These are phyloP conservation scores for Nemurella pictetii DNA, from an alignment of 2,888 invertebrate species.

Conservation along the genomic window DNA sequence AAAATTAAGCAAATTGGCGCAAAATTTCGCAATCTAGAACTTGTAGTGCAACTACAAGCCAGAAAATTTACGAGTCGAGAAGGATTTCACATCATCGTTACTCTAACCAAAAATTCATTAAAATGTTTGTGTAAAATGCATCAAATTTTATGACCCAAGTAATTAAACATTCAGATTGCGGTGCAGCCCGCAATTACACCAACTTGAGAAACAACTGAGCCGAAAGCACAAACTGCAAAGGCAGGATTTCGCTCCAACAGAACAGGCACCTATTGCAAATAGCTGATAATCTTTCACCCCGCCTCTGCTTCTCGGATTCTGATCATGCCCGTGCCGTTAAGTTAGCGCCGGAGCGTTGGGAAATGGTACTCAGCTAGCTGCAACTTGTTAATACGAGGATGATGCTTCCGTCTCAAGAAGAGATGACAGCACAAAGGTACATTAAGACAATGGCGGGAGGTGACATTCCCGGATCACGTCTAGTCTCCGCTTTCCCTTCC, in stretches of 20 bases:
- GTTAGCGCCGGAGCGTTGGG: not conserved
- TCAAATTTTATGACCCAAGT: not conserved
- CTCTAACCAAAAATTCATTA: not conserved
- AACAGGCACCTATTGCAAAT: not conserved
- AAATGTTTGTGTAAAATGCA: not conserved
- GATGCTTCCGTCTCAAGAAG: not conserved
- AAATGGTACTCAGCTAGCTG: not conserved
- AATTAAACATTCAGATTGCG: not conserved
- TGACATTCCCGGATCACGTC: not conserved
- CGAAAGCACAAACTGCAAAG: not conserved
- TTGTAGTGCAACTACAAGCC: no score
- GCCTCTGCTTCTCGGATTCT: not conserved
- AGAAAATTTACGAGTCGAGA: no score
- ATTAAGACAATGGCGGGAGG: not conserved
- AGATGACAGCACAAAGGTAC: not conserved
- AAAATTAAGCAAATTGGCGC: no score
- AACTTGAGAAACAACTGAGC: not conserved
- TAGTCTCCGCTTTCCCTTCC: not conserved
- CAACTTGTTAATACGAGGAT: not conserved
- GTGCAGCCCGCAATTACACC: not conserved
- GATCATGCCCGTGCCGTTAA: not conserved
- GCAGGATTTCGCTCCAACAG: not conserved
- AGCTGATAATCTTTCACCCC: not conserved
- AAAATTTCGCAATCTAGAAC: no score
- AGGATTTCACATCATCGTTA: no score